Evolutionary conservation across 2,888 invertebrate species (phyloP).

Genomic region (Camponotus fellah): DNA sequence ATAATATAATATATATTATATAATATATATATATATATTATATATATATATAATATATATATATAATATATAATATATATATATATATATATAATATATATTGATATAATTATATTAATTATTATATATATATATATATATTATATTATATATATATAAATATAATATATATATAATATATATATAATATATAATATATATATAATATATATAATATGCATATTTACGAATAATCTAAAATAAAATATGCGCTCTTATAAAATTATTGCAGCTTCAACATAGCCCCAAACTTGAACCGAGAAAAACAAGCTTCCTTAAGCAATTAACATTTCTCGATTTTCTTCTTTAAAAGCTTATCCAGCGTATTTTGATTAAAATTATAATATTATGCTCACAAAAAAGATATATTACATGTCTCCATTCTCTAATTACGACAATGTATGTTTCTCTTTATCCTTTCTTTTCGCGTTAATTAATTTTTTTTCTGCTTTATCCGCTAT

Average conservation of each 20-base stretch:
- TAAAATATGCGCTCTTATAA: conserved; percentile 72
- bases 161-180: conserved; percentile 27
- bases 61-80: conserved; percentile 23
- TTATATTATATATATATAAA: not conserved
- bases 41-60: conserved; percentile 54
- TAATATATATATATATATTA: conserved; percentile 34
- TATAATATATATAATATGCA: not conserved
- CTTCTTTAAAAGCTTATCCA: conserved; percentile 62
- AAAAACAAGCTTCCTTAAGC: conserved; percentile 34
- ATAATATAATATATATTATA: not conserved
- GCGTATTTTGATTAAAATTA: conserved; percentile 67
- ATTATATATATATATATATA: not conserved
- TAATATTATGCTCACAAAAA: conserved; percentile 67
- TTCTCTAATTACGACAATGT: conserved; percentile 42
- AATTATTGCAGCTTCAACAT: conserved; percentile 74
- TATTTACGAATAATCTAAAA: conserved; percentile 64
- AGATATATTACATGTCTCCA: conserved; percentile 49
- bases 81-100: conserved; percentile 57
- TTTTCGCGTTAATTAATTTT: conserved; percentile 33
- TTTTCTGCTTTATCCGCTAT: conserved; percentile 49
- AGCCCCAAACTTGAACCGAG: conserved; percentile 67
- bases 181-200: not conserved
- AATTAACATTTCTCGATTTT: conserved; percentile 45
- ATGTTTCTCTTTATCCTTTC: conserved; percentile 45
- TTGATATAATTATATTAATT: no score